Conservation (phyloP, 2,888 invertebrate species). For the Ethmia dodecea region DNA sequence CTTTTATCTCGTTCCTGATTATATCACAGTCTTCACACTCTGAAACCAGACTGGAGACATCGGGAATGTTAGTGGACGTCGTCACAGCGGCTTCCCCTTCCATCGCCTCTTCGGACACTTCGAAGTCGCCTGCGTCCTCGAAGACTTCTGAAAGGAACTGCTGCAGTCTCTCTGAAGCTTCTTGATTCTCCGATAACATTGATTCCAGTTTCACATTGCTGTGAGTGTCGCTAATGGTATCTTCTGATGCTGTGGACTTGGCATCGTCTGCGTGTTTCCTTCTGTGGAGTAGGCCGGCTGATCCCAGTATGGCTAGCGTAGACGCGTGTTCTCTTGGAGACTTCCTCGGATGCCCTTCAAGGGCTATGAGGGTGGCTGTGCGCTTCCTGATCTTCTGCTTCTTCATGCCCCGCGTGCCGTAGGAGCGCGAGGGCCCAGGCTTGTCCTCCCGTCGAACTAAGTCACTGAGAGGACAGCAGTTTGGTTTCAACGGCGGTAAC, state of each 20-base stretch:
- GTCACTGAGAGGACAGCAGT: conserved; percentile 70
- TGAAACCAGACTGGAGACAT: conserved; percentile 61
- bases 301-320: conserved; percentile 87
- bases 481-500: conserved; percentile 79
- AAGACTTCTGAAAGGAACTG: conserved; percentile 65
- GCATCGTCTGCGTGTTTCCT: conserved; percentile 62
- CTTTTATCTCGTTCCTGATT: conserved; percentile 54
- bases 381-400: conserved; percentile 51
- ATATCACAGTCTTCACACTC: conserved; percentile 64
- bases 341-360: conserved; percentile 83
- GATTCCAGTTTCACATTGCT: conserved; percentile 49
- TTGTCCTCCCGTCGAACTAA: conserved; percentile 58
- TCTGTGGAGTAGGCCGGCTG: conserved; percentile 76
- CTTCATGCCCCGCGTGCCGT: conserved; percentile 64
- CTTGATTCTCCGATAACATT: conserved; percentile 43
- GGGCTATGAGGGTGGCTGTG: conserved; percentile 43
- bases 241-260: conserved; percentile 67
- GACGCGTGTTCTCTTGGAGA: conserved; percentile 93
- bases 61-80: conserved; percentile 54
- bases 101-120: conserved; percentile 63
- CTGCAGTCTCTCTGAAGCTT: conserved; percentile 57
- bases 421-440: conserved; percentile 55
- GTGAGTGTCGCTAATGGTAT: conserved; percentile 54
- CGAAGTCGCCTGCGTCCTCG: conserved; percentile 63
- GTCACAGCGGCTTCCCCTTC: conserved; percentile 50